A percentile compares a stretch with the other conserved stretches of the same genome.
Conservation (phyloP, 2,797 vertebrate genomes). For the Alauda arvensis region DNA sequence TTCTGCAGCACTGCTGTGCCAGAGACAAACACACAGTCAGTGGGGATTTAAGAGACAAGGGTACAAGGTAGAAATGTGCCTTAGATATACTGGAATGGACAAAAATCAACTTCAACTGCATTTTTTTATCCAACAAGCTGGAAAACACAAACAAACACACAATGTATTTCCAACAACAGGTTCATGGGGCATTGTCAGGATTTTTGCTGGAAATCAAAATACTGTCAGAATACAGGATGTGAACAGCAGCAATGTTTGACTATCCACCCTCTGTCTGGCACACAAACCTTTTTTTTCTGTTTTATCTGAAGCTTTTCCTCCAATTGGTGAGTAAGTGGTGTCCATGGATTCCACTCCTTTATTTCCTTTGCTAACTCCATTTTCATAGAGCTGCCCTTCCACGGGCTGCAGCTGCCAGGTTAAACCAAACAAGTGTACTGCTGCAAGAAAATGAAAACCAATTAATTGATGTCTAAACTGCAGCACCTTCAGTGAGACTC, state of each 20-base stretch:
- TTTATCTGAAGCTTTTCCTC: slow-evolving; percentile 86
- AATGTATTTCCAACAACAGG: neutral
- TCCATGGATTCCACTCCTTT: slow-evolving; percentile 81
- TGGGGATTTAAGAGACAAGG: neutral
- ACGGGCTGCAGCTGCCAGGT: slow-evolving; percentile 94
- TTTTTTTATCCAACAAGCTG: neutral
- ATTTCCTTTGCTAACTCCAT: slow-evolving; percentile 87
- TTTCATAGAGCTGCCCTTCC: slow-evolving; percentile 91
- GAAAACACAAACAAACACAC: neutral
- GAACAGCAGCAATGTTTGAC: neutral
- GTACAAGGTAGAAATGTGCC: fast-evolving
- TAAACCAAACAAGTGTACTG: slow-evolving; percentile 95
- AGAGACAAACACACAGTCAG: slow-evolving; percentile 34
- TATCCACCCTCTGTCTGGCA: neutral
- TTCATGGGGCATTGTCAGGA: neutral
- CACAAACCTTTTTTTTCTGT: slow-evolving; percentile 81
- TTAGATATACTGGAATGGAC: neutral
- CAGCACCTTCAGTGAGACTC: neutral
- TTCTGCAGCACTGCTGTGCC: slow-evolving; percentile 82
- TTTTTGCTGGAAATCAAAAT: neutral
- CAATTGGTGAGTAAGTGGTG: slow-evolving; percentile 84
- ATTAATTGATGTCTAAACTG: slow-evolving; percentile 61
- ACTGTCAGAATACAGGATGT: neutral
- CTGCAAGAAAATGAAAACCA: slow-evolving; percentile 76
- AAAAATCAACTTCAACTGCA: neutral